These are phyloP conservation scores for Arenaria interpres DNA, from an alignment of 2,113 vertebrate species.

Conservation along the genomic window DNA sequence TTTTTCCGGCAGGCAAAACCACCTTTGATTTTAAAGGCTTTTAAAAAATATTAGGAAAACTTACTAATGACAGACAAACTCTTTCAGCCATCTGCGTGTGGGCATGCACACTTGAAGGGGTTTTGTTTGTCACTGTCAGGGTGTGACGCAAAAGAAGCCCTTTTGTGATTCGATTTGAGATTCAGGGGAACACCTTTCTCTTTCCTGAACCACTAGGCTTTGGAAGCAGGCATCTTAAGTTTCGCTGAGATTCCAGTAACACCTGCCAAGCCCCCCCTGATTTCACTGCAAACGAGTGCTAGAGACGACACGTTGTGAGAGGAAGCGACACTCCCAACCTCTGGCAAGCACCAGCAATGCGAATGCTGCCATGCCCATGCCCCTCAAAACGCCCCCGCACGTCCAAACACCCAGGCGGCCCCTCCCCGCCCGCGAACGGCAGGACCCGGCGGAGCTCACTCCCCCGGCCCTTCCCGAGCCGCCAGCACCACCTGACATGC, in stretches of 20 bases:
- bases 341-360: fast-evolving
- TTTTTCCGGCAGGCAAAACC: background rate
- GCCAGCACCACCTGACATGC: background rate
- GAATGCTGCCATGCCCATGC: background rate
- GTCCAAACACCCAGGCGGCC: background rate
- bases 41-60: background rate
- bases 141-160: background rate
- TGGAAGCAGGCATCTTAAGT: background rate
- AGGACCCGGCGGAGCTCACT: fast-evolving
- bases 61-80: background rate
- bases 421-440: fast-evolving
- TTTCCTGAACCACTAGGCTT: background rate
- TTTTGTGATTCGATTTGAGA: background rate
- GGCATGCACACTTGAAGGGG: background rate
- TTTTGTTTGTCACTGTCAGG: background rate
- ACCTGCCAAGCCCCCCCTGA: background rate
- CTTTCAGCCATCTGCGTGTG: background rate
- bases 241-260: background rate
- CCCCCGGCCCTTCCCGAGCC: fast-evolving
- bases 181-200: background rate
- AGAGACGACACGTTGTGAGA: fast-evolving
- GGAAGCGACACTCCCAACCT: background rate
- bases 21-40: background rate
- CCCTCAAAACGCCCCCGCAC: background rate
- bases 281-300: too few species aligned